These are phyloP conservation scores for Globicephala melas DNA, from an alignment of 2,113 vertebrate genomes.

Conservation along the genomic window DNA sequence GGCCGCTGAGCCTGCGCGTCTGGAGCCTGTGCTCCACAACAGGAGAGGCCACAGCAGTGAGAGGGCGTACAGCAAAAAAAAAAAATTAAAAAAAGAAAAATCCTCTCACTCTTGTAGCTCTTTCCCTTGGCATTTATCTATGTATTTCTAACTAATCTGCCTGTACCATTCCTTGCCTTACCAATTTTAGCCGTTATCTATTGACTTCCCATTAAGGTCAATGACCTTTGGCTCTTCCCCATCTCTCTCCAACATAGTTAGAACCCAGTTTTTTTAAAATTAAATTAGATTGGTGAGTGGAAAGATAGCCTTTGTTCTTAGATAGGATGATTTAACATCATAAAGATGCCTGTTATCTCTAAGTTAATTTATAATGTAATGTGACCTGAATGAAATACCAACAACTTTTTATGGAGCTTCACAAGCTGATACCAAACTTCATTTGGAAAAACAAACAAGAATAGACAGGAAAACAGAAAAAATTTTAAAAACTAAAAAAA, in stretches of 20 bases:
- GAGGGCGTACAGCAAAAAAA: too few species aligned
- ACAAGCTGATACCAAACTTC: not conserved
- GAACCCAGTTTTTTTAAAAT: not conserved
- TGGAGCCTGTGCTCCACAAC: too few species aligned
- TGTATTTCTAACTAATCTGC: not conserved
- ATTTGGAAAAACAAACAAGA: not conserved
- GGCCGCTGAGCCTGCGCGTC: too few species aligned
- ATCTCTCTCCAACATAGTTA: not conserved
- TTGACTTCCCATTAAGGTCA: not conserved
- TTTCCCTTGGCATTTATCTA: not conserved
- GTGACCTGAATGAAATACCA: conserved; percentile 6
- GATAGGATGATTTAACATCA: not conserved
- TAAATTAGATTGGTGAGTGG: not conserved
- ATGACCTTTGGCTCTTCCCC: not conserved
- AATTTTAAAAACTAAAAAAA: not conserved
- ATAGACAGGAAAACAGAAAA: not conserved
- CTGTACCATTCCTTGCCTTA: not conserved
- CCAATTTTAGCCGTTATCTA: not conserved
- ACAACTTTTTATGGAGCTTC: not conserved
- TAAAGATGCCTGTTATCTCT: not conserved
- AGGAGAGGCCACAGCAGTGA: too few species aligned
- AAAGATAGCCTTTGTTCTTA: conserved; percentile 3
- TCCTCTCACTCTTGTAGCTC: not conserved
- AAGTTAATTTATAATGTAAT: conserved; percentile 25
- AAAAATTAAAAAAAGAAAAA: not conserved